Conservation (phyloP, 2,797 vertebrate species). For the Catamblyrhynchus diadema region DNA sequence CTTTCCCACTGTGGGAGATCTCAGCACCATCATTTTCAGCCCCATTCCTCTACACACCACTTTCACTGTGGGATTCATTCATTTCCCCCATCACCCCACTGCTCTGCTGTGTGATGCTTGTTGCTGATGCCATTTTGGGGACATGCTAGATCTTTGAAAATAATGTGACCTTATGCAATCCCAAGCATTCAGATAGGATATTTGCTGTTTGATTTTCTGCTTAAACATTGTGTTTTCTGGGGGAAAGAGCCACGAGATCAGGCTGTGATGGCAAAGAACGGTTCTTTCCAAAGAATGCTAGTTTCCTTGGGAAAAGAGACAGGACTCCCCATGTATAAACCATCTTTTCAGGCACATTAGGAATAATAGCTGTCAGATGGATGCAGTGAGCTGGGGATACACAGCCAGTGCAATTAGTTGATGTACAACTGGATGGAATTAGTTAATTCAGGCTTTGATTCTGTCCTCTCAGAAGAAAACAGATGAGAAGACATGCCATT, state of each 20-base stretch:
- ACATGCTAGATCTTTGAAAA: background rate
- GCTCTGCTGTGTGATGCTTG: background rate
- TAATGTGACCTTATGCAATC: background rate
- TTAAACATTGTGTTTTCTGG: background rate
- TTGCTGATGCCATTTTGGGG: background rate
- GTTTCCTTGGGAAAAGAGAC: background rate
- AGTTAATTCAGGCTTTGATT: conserved; percentile 31
- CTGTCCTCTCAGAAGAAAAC: conserved; percentile 34
- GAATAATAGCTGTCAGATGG: background rate
- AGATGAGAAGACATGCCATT: conserved; percentile 1
- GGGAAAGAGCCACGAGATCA: background rate
- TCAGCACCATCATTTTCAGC: background rate
- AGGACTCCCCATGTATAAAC: background rate
- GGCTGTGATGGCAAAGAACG: background rate
- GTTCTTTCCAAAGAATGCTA: background rate
- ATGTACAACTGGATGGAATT: conserved; percentile 9
- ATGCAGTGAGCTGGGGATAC: background rate
- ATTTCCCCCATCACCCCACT: background rate
- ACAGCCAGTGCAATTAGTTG: conserved; percentile 18
- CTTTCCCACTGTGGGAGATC: background rate
- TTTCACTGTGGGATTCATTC: background rate
- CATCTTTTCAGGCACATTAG: background rate
- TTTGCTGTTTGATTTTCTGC: background rate
- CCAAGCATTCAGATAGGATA: fast-evolving
- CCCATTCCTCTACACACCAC: background rate